Percentiles rank a stretch among this genome's conserved stretches.
These are phyloP conservation scores for Mionectes olivaceus DNA, from an alignment of 2,797 vertebrate species.

Conservation along the genomic window DNA sequence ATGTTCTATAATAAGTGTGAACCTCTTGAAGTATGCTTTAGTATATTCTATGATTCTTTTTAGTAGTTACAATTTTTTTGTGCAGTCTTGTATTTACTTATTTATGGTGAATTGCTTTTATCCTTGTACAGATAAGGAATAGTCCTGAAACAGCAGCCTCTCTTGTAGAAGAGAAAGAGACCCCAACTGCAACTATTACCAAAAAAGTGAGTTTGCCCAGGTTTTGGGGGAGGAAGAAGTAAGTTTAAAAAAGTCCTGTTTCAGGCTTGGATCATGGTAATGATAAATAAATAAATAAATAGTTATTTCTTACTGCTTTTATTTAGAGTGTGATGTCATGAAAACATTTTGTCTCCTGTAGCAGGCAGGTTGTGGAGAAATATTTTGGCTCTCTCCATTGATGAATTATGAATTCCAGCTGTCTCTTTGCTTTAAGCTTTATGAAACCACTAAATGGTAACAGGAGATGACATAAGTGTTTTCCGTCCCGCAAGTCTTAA, in stretches of 20 bases:
- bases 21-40: not conserved
- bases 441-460: not conserved
- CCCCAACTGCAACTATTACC: slow-evolving; percentile 8
- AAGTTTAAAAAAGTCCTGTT: not conserved
- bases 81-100: not conserved
- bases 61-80: not conserved
- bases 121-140: slow-evolving; percentile 68
- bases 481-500: not conserved
- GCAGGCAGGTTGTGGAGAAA: not conserved
- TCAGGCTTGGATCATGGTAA: not conserved
- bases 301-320: not conserved
- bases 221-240: not conserved
- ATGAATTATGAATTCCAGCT: not conserved
- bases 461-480: not conserved
- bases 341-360: not conserved
- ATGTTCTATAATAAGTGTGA: not conserved
- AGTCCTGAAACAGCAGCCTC: slow-evolving; percentile 77
- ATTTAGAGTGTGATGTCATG: not conserved
- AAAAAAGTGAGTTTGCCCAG: slow-evolving; percentile 70
- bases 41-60: not conserved
- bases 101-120: not conserved
- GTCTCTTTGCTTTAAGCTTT: not conserved
- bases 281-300: not conserved
- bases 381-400: not conserved
- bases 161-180: slow-evolving; percentile 76